These are phyloP conservation scores for Ceuthmochares aereus DNA, from an alignment of 2,113 vertebrate genomes.

Conservation along the genomic window DNA sequence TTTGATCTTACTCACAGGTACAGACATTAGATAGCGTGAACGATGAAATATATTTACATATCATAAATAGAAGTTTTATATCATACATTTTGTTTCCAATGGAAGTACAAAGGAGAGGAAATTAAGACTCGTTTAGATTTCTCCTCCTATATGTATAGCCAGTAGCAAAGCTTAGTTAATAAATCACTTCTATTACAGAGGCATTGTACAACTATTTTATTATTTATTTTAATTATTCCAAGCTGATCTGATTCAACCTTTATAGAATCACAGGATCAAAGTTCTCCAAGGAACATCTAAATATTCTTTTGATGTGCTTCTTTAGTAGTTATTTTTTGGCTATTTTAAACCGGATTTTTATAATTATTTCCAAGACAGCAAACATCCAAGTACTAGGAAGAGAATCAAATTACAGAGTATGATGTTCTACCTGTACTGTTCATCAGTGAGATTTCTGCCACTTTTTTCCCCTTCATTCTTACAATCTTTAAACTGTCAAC, in stretches of 20 bases:
- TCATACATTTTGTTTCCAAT: background rate
- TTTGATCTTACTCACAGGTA: background rate
- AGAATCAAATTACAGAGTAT: background rate
- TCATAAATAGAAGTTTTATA: background rate
- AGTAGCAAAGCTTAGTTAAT: background rate
- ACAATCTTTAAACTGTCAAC: background rate
- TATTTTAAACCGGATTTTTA: background rate
- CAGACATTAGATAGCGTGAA: background rate
- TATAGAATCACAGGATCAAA: background rate
- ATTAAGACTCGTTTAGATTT: background rate
- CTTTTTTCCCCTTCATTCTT: background rate
- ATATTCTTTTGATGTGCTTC: background rate
- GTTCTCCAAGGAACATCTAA: background rate
- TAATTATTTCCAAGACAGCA: background rate
- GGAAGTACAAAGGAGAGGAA: background rate
- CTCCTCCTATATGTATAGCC: background rate
- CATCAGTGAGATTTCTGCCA: background rate
- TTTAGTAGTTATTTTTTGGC: background rate
- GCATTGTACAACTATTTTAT: background rate
- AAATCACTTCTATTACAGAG: background rate
- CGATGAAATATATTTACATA: background rate
- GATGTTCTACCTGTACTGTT: background rate
- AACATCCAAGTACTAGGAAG: background rate
- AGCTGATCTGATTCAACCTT: background rate
- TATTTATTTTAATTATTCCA: background rate